Evolutionary conservation across 2,797 vertebrate species (phyloP).

Genomic region (Choloepus didactylus): DNA sequence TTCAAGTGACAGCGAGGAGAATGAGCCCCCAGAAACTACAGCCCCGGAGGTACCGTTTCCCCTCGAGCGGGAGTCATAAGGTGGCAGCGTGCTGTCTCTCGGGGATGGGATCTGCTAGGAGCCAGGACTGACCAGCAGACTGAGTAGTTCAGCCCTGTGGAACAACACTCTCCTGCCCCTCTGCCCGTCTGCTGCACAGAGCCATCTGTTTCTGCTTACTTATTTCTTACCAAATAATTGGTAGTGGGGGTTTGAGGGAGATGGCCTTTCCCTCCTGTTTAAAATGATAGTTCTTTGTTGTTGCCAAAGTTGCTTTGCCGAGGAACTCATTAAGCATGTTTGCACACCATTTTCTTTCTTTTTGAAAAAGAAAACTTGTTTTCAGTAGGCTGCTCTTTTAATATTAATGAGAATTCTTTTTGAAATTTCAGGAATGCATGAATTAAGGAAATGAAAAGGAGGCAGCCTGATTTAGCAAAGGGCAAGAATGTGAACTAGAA

Average conservation of each 20-base stretch:
- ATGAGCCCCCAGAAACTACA: slow-evolving; percentile 78
- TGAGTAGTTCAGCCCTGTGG: accelerated
- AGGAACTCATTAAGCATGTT: not conserved
- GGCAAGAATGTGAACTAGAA: slow-evolving; percentile 44
- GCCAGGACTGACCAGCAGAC: not conserved
- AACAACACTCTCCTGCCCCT: not conserved
- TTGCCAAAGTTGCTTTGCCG: not conserved
- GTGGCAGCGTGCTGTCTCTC: not conserved
- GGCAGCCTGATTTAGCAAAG: slow-evolving; percentile 47
- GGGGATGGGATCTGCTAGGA: not conserved
- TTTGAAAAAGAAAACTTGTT: slow-evolving; percentile 33
- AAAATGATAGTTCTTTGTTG: not conserved
- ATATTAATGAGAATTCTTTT: slow-evolving; percentile 43
- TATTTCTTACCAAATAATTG: not conserved
- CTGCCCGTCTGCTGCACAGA: accelerated
- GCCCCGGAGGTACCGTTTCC: slow-evolving; percentile 88
- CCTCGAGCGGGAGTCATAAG: not conserved
- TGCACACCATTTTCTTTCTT: slow-evolving; percentile 2
- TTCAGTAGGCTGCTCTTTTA: slow-evolving; percentile 30
- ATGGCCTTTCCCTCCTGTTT: not conserved
- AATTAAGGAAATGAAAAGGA: slow-evolving; percentile 61
- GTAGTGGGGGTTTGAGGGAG: not conserved
- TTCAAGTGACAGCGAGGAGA: slow-evolving; percentile 90
- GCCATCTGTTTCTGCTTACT: not conserved
- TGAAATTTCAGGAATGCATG: slow-evolving; percentile 66